Base-by-base conservation (phyloP, 2,888 invertebrate genomes). In the Cantharis rustica region DNA sequence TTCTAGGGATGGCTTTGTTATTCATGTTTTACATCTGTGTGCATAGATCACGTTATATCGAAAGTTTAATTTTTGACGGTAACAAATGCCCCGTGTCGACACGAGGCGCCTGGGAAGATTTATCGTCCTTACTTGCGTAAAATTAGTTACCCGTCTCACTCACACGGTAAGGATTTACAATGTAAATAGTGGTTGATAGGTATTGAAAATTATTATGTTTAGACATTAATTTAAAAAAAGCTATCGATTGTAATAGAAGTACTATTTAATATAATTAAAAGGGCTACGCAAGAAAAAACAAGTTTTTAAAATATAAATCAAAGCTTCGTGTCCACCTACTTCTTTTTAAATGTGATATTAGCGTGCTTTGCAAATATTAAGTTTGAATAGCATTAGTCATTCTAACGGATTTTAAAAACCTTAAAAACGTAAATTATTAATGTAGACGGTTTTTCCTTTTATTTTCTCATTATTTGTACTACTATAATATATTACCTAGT, bases 11-110 rank as follows among this genome's bases (percentile, higher is more conserved):
- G 26, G 71, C 71, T 71, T 75, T 75, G 70, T 75, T 75, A 69
- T 75, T 71, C 75, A 71, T 75, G 73, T 74, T 68, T 64, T 71
- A 73, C 73, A 71, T 74, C 68, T 74, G 62, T 69, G 68, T 77
- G 73, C 77, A 72, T 77, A 77, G 75, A 77, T 73, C 71, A 70
- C 69, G 71, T 75, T 75, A 74, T 77, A 74, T 77, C 72, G 72
- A 77, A 77, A 72, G 75, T 74, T 77, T 77, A 77, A 75, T 75
- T 77, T 77, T 77, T 77, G 77, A 77, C 77, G 72, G 74, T 77
- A 77, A 77, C 77, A 77, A 77, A 77, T 77, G 77, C 74, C 75
- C 75, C 72, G 61, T 75, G 75, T 75, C 77, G 72, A 77, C 77
- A 77, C 75, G 72, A 75, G 69, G 77, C 75, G 77, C 75, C 74